phyloP scores from a whole-genome alignment of 2,888 invertebrate genomes.

The Lysandra coridon region DNA sequence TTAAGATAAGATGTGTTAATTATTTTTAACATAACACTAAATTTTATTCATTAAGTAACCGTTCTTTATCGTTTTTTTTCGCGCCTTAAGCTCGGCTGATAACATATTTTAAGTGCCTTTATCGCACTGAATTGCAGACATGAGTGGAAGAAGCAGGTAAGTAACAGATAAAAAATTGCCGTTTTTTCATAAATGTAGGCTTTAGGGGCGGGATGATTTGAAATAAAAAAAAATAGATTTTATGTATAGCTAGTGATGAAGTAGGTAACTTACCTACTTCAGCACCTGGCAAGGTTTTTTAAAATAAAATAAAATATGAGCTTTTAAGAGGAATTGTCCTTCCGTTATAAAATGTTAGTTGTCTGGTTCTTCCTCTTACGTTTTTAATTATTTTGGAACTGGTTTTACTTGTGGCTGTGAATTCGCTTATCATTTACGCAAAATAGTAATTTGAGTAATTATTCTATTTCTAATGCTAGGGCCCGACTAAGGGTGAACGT shows the following conservation, averaged over 20 bases:
- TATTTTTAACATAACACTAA: conserved; percentile 29
- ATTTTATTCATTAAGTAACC: conserved; percentile 25
- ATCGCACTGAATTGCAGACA: background rate
- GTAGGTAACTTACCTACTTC: no score
- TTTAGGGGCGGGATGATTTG: no score
- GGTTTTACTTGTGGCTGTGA: conserved; percentile 1
- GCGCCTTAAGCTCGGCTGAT: conserved; percentile 23
- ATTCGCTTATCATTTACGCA: conserved; percentile 10
- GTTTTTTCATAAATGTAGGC: no score
- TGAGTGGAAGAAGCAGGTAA: no score
- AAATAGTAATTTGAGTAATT: background rate
- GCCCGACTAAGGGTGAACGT: background rate
- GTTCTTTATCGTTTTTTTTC: conserved; percentile 26
- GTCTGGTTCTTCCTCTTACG: no score
- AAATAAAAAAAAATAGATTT: no score
- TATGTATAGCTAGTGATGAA: no score
- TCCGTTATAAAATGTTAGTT: no score
- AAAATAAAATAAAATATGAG: no score
- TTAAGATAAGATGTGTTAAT: conserved; percentile 28
- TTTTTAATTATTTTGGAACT: background rate
- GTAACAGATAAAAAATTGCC: no score
- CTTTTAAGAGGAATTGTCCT: no score
- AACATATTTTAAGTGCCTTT: conserved; percentile 30
- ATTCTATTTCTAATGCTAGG: background rate
- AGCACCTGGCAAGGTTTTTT: no score